A percentile compares a stretch with the other conserved stretches of the same genome.
phyloP scores from a whole-genome alignment of 2,888 invertebrate species.

The Hedya salicella region DNA sequence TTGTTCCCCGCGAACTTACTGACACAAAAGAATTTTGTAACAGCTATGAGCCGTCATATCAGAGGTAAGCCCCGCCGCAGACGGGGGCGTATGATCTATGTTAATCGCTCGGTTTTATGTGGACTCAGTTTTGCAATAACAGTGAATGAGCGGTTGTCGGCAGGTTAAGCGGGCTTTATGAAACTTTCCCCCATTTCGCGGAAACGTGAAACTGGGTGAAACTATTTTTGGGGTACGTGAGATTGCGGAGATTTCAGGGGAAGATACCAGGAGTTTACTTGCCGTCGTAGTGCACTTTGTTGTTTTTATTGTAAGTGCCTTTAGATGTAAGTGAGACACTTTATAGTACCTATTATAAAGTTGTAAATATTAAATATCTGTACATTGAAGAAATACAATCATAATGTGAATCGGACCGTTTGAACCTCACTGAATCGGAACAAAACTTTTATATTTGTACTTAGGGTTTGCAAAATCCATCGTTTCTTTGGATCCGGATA shows the following conservation, averaged over 20 bases:
- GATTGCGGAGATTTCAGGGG: slow-evolving; percentile 29
- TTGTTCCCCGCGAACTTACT: slow-evolving; percentile 51
- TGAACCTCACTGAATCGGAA: too few species aligned
- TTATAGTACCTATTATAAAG: too few species aligned
- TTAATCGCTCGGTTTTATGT: slow-evolving; percentile 67
- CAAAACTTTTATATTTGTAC: too few species aligned
- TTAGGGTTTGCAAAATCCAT: too few species aligned
- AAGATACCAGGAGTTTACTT: slow-evolving; percentile 18
- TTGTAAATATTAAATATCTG: background rate
- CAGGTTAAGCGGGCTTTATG: slow-evolving; percentile 59
- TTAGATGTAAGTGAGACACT: background rate
- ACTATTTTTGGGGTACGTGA: slow-evolving; percentile 40
- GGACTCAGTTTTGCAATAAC: slow-evolving; percentile 69
- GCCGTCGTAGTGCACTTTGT: slow-evolving; percentile 42
- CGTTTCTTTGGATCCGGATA: too few species aligned
- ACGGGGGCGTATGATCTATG: slow-evolving; percentile 60
- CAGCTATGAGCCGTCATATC: slow-evolving; percentile 59
- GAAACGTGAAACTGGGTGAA: slow-evolving; percentile 34
- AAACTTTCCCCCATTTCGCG: slow-evolving; percentile 51
- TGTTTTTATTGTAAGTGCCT: slow-evolving; percentile 22
- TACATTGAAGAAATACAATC: too few species aligned
- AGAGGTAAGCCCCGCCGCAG: slow-evolving; percentile 58
- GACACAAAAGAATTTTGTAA: slow-evolving; percentile 62
- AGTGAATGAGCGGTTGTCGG: slow-evolving; percentile 59
- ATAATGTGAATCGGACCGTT: too few species aligned